Base-by-base conservation (phyloP, 2,113 vertebrate genomes). In the Ahaetulla prasina region DNA sequence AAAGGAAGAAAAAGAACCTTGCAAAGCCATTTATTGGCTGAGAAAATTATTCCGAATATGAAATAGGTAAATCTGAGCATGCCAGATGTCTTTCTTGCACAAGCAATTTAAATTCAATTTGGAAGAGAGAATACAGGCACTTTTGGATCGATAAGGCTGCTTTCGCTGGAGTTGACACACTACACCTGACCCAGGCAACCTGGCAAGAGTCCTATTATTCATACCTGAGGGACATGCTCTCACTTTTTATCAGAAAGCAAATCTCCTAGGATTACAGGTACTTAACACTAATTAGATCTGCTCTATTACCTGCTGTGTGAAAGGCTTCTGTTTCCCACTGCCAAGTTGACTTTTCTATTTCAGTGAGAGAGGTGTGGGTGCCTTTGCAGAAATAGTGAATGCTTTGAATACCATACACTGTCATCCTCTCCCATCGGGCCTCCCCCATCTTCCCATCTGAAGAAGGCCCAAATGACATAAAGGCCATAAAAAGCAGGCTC, bases 181-280 rank as follows among this genome's bases (percentile, higher is more conserved):
- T 98, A 96, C 98, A 99, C 98, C 98, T 99, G 98, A 98, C 98
- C 92, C 94, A 92, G 93, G 95, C 96, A 97, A 92, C 97, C 97
- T 98, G 98, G 97, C 96, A 89, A 95, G 96, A 96, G 97, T 98
- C 96, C 97, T 96, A 96, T 95, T 97, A 96, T 97, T 97, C 95
- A 95, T 96, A 98, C 98, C 98, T 97, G 97, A 97, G 98, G 98
- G 98, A 98, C 96, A 98, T 98, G 96, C 96, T 93, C 95, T 95
- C 87, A 96, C 98, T 98, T 98, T 98, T 98, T 98, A 98, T 98
- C 98, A 91, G 63, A 54, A 96, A 97, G 97, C 97, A 96, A 96
- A 98, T 98, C 98, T 98, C 98, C 95, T 95, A 98, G 98, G 98
- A 98, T 99, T 99, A 99, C 98, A 98, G 98, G 98, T 99, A 98